These are phyloP conservation scores for Cataglyphis albicans DNA, from an alignment of 2,888 invertebrate species.

Conservation along the genomic window DNA sequence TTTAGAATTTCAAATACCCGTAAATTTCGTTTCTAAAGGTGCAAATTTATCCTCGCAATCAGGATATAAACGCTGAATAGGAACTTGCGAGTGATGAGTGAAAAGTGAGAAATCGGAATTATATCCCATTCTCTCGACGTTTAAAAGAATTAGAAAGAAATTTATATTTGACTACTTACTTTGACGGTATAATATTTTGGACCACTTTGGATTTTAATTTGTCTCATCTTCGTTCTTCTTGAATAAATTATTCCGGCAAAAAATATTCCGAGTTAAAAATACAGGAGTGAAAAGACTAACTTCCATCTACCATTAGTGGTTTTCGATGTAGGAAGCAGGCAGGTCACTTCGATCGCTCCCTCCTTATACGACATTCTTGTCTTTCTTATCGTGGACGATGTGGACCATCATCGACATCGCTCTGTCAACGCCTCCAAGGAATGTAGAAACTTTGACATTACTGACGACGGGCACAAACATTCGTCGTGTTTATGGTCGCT, in stretches of 20 bases:
- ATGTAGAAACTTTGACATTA: slow-evolving; percentile 50
- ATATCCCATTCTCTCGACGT: background rate
- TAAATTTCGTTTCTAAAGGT: slow-evolving; percentile 42
- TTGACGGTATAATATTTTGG: background rate
- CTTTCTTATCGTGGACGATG: background rate
- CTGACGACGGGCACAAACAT: background rate
- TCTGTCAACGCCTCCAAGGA: slow-evolving; percentile 50
- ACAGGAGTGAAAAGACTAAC: slow-evolving; percentile 25
- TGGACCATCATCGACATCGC: background rate
- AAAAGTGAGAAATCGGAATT: slow-evolving; percentile 16
- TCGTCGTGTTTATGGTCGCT: slow-evolving; percentile 48
- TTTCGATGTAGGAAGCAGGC: slow-evolving; percentile 48
- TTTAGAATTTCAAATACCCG: slow-evolving; percentile 41
- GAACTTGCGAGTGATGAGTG: slow-evolving; percentile 3
- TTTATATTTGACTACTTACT: background rate
- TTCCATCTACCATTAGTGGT: slow-evolving; percentile 43
- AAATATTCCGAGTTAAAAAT: slow-evolving; percentile 47
- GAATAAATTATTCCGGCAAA: slow-evolving; percentile 28
- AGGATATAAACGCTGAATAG: background rate
- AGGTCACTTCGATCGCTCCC: slow-evolving; percentile 26
- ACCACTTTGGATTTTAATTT: background rate
- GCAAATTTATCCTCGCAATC: slow-evolving; percentile 30
- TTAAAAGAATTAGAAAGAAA: background rate
- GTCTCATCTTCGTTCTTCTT: background rate
- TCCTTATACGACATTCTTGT: slow-evolving; percentile 40